Evolutionary conservation across 2,888 invertebrate species (phyloP).

Genomic region (Baronia brevicornis): DNA sequence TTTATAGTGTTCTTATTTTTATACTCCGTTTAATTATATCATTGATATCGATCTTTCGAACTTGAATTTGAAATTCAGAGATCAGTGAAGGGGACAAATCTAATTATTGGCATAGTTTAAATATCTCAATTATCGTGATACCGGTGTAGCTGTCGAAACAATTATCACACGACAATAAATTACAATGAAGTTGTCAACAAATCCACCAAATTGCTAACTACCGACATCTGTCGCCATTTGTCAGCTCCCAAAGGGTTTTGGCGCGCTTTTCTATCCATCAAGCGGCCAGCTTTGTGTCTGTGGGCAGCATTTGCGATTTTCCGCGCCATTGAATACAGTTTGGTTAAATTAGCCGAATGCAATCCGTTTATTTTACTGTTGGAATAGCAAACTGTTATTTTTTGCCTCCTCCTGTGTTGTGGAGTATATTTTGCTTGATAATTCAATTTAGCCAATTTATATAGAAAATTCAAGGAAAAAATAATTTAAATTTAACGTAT

Average conservation of each 20-base stretch:
- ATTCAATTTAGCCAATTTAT: no score
- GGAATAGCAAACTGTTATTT: constrained; percentile 23
- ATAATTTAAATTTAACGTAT: no score
- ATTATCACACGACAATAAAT: constrained; percentile 64
- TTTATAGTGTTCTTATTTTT: no score
- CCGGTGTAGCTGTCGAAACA: constrained; percentile 41
- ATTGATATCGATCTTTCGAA: no score
- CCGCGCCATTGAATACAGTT: constrained; percentile 60
- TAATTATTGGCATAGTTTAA: constrained; percentile 8
- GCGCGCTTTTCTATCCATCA: constrained; percentile 56
- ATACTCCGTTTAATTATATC: no score
- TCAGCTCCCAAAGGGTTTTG: constrained; percentile 70
- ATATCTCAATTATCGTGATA: constrained; percentile 14
- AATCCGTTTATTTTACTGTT: constrained; percentile 44
- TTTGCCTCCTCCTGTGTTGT: no score
- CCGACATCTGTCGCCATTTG: constrained; percentile 58
- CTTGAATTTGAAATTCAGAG: no score
- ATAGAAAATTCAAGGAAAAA: no score
- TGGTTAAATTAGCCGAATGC: constrained; percentile 55
- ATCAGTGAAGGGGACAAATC: no score
- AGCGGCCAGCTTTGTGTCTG: constrained; percentile 51
- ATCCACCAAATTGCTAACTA: constrained; percentile 55
- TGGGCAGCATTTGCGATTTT: constrained; percentile 67
- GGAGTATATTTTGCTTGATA: no score
- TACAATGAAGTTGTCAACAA: constrained; percentile 61